Evolutionary conservation across 2,888 invertebrate genomes (phyloP), one percentile per base, ranked within the genome.

Genomic region (Coleophora deauratella): DNA sequence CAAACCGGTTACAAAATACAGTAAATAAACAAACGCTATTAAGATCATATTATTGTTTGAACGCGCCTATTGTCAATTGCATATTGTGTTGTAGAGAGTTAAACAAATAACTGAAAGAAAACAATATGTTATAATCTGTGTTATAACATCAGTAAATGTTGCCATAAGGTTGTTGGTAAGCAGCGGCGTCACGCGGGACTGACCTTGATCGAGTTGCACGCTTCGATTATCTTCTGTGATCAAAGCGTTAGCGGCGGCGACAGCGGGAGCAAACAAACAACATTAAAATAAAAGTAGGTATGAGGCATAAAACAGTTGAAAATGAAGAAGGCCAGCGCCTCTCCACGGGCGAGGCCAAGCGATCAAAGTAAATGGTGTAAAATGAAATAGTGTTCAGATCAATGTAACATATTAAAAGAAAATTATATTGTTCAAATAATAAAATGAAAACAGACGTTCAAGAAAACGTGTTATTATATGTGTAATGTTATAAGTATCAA

Each of bases 121-220:
- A 21, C 21, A 21, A 21, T 21, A 21, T 21, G 37, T 11, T 27
- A 14, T 14, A 13, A 9, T 11, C 9, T 9, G 12, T 4, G 34
- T 34, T 4, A 34, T 34, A 2, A 6, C 6, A 21, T 21, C 21
- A 40, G 11, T 57, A 64, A 58, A 59, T 54, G 52, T 46, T 48
- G 51, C 54, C 53, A 51, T 45, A 55, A 52, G 47, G 52, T 54
- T 50, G n/a, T n/a, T n/a, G n/a, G n/a, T 41, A 46, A 55, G 49
- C 45, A 51, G 31, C n/a, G 31, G 31, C n/a, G 52, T 50, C 69
- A 71, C 71, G 66, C 66, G 52, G 61, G 56, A 84, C 84, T 82
- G 67, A 95, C 95, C 94, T 95, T 95, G 79, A 95, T 91, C 73
- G 94, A 93, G 89, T 94, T 93, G 93, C 94, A 94, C 90, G 94